Evolutionary conservation across 2,113 vertebrate species (phyloP).

Genomic region (Rhipidura dahli): DNA sequence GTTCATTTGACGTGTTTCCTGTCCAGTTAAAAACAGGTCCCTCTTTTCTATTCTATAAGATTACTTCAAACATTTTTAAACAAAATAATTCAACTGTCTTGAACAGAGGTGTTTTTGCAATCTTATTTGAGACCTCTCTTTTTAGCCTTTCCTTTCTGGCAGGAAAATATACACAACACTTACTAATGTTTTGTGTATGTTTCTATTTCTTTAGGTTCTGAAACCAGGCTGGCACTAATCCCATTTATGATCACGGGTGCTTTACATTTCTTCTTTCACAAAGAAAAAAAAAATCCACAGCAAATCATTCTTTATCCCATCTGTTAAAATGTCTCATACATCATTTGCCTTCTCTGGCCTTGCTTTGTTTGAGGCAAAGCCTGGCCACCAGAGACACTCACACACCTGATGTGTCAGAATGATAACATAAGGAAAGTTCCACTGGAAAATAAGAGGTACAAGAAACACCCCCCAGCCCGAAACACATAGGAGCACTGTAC

Average conservation of each 20-base stretch:
- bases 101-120: neutral
- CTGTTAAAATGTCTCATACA: neutral
- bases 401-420: neutral
- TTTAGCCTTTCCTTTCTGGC: neutral
- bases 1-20: neutral
- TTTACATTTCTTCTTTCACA: neutral
- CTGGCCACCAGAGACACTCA: neutral
- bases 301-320: neutral
- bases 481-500: neutral
- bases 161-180: neutral
- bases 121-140: neutral
- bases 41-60: neutral
- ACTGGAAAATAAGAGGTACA: neutral
- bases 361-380: neutral
- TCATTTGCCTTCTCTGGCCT: neutral
- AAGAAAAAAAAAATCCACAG: neutral
- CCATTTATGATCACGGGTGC: neutral
- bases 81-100: neutral
- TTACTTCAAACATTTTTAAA: neutral
- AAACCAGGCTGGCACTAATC: neutral
- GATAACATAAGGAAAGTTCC: neutral
- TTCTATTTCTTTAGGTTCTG: neutral
- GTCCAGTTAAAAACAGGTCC: neutral
- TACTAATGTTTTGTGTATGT: neutral
- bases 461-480: fast-evolving